phyloP scores from a whole-genome alignment of 2,113 vertebrate genomes.

The Picathartes gymnocephalus region DNA sequence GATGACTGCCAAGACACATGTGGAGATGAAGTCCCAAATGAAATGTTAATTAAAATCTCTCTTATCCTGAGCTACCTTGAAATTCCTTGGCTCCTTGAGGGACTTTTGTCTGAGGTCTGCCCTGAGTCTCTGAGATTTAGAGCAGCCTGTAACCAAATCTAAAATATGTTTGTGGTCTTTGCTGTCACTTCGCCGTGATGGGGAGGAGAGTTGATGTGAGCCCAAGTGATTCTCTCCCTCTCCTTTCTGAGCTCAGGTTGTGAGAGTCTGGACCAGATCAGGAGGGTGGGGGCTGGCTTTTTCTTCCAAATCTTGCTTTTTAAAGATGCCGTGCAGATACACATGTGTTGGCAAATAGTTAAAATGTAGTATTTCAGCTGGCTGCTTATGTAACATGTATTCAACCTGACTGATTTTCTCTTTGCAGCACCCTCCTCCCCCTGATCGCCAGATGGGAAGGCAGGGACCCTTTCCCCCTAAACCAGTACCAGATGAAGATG shows the following conservation, averaged over 20 bases:
- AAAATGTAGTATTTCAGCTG: background rate
- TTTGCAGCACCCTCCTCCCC: constrained; percentile 76
- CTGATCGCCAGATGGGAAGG: constrained; percentile 72
- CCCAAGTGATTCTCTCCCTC: background rate
- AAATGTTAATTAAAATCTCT: background rate
- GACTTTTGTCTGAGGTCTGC: background rate
- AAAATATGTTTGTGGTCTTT: background rate
- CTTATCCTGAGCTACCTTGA: background rate
- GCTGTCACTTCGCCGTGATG: background rate
- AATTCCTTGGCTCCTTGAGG: background rate
- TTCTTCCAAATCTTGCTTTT: background rate
- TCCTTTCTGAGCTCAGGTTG: background rate
- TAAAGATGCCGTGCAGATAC: background rate
- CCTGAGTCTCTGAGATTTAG: background rate
- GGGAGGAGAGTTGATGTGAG: background rate
- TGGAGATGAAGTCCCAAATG: background rate
- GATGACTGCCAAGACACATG: background rate
- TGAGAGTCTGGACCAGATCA: background rate
- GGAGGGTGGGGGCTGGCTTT: background rate
- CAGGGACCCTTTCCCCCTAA: constrained; percentile 70
- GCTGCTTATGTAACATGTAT: background rate
- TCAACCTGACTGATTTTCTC: background rate
- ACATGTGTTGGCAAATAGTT: background rate
- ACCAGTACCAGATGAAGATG: constrained; percentile 85
- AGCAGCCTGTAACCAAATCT: background rate